Evolutionary conservation across 2,888 invertebrate species (phyloP), one percentile per base, ranked within the genome.

Genomic region (Tetanocera ferruginea): DNA sequence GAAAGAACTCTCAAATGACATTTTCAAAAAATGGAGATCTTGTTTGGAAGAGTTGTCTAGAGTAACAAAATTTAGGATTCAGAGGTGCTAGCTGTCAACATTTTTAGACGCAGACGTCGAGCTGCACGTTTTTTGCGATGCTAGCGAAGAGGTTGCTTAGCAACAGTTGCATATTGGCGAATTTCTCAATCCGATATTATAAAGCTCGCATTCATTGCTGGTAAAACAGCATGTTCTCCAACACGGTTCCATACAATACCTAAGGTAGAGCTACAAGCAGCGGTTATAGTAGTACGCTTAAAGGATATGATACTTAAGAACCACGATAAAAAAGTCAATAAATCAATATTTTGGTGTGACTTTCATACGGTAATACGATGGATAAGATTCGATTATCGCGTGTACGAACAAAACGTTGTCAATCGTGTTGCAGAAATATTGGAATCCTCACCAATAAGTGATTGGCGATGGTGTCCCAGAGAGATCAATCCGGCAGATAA

Each of bases 401-500:
- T 17, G 0, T 66, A 34, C n/a, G 34, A 66, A 37, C 34, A 17
- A n/a, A 34, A 66, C 37, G 37, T 66, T 9, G 66, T 34, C 8
- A 66, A 66, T 17, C 66, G 37, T 9, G 66, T 66, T 6, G 66
- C 66, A 37, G 66, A 66, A 37, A 66, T 66, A 14, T 5, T 37
- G 3, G 66, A 66, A 37, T 17, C n/a, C 19, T 34, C 37, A 34
- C 4, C 4, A 17, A 66, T 66, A 37, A 37, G 4, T 19, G 66
- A 66, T 17, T 66, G 66, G 66, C 14, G 66, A n/a, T 66, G 31
- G 31, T 66, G 66, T 37, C 66, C 66, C 3, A 2, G 37, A 5
- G 19, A 66, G 5, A 31, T 66, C 19, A 66, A 66, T 37, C 66
- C 66, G n/a, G 66, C 66, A 34, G 66, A 66, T 34, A 17, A 66